Percentiles rank a stretch among this genome's conserved stretches.
Conservation (phyloP, 1,140 invertebrate species). For the Drosophila insularis region DNA sequence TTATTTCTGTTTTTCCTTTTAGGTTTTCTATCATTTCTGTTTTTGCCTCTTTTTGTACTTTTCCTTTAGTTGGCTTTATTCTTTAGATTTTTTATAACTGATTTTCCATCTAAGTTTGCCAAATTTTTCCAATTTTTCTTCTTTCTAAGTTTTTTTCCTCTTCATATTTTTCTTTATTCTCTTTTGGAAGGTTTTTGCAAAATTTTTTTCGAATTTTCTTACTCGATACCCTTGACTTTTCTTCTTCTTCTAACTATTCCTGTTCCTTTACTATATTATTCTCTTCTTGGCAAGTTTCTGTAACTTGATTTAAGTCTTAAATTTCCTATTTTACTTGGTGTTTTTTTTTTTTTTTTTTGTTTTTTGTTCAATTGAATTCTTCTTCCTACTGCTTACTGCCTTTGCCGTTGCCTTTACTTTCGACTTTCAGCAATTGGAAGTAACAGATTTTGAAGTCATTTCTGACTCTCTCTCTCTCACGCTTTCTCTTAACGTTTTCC, state of each 20-base stretch:
- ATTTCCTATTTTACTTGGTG: conserved; percentile 31
- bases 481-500: not conserved
- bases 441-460: conserved; percentile 10
- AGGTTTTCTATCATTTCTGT: not conserved
- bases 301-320: not conserved
- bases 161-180: no score
- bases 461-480: not conserved
- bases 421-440: conserved; percentile 3
- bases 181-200: no score
- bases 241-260: not conserved
- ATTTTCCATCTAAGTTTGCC: no score
- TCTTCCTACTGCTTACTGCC: not conserved
- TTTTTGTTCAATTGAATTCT: conserved; percentile 12
- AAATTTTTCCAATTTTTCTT: no score
- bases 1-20: not conserved
- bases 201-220: no score
- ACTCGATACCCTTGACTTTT: no score
- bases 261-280: conserved; percentile 15
- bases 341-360: conserved; percentile 25
- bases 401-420: not conserved
- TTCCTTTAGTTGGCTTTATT: no score
- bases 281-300: not conserved
- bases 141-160: no score
- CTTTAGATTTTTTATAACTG: no score
- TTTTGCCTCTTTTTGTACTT: not conserved